A percentile compares a stretch with the other conserved stretches of the same genome.
Conservation (phyloP, 2,888 invertebrate species). For the Dasysyrphus albostriatus region DNA sequence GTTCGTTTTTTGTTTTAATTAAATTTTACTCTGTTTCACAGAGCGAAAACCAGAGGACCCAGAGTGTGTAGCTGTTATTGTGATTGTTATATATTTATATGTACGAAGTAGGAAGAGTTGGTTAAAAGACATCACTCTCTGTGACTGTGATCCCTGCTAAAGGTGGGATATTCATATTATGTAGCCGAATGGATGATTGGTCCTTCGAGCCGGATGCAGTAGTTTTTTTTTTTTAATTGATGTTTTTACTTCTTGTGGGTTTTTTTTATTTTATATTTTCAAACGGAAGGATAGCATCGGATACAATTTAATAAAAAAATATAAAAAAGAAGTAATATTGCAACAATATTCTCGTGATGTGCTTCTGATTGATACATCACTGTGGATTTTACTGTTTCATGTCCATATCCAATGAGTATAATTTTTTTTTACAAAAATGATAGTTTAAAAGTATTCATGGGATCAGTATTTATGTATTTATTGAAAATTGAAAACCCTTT, state of each 20-base stretch:
- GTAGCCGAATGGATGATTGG: slow-evolving; percentile 33
- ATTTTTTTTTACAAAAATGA: not conserved
- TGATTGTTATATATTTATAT: too few relatives aligned
- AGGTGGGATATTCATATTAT: slow-evolving; percentile 19
- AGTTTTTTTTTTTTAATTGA: slow-evolving; percentile 47
- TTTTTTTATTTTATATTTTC: slow-evolving; percentile 18
- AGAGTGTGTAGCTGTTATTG: not conserved
- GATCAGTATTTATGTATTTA: not conserved
- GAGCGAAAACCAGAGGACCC: not conserved
- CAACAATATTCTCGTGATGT: slow-evolving; percentile 27
- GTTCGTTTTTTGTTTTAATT: slow-evolving; percentile 66
- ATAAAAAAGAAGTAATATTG: slow-evolving; percentile 7
- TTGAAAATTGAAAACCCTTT: not conserved
- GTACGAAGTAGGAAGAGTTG: not conserved
- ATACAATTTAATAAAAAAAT: not conserved
- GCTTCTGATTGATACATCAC: slow-evolving; percentile 24
- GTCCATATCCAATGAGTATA: not conserved
- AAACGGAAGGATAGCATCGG: slow-evolving; percentile 24
- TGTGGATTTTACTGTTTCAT: not conserved
- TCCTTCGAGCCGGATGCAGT: slow-evolving; percentile 60
- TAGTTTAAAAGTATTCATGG: not conserved
- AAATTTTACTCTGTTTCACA: slow-evolving; percentile 69
- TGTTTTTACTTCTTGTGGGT: slow-evolving; percentile 53
- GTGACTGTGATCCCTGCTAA: slow-evolving; percentile 3
- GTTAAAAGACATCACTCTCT: slow-evolving; percentile 2